Evolutionary conservation across 2,888 invertebrate species (phyloP).

Genomic region (Leptopilina syphax): DNA sequence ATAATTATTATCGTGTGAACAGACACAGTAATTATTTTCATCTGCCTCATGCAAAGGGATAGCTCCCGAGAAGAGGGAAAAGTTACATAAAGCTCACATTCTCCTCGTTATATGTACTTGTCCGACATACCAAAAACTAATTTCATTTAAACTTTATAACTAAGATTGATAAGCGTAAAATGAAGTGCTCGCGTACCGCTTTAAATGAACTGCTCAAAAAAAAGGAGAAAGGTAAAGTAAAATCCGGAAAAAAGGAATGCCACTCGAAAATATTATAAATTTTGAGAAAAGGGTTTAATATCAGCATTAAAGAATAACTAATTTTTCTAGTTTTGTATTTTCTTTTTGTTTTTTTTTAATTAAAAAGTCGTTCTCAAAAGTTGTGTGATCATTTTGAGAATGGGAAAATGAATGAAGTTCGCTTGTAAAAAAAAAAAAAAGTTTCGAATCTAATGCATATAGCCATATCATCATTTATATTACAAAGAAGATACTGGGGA

Average conservation of each 20-base stretch:
- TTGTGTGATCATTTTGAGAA: no score
- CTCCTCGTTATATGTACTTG: slow-evolving; percentile 41
- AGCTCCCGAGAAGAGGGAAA: slow-evolving; percentile 43
- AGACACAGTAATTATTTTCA: slow-evolving; percentile 72
- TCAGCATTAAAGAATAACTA: no score
- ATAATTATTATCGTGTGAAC: slow-evolving; percentile 74
- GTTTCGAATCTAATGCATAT: neutral
- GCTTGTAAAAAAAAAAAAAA: neutral
- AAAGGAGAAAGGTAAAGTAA: no score
- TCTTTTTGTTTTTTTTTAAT: no score
- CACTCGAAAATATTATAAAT: no score
- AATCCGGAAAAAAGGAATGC: neutral
- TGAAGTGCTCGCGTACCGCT: slow-evolving; percentile 32
- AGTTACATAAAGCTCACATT: slow-evolving; percentile 56
- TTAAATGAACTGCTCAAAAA: slow-evolving; percentile 9
- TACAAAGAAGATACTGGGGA: neutral
- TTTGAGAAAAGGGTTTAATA: no score
- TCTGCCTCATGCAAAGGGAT: slow-evolving; percentile 63
- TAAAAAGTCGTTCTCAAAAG: no score
- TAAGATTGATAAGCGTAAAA: slow-evolving; percentile 66
- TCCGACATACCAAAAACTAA: slow-evolving; percentile 62
- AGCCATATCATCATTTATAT: neutral
- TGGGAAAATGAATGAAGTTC: neutral
- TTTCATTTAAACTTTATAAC: slow-evolving; percentile 68
- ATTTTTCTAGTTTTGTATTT: no score